These are phyloP conservation scores for Epinotia demarniana DNA, from an alignment of 2,888 invertebrate genomes.

Conservation along the genomic window DNA sequence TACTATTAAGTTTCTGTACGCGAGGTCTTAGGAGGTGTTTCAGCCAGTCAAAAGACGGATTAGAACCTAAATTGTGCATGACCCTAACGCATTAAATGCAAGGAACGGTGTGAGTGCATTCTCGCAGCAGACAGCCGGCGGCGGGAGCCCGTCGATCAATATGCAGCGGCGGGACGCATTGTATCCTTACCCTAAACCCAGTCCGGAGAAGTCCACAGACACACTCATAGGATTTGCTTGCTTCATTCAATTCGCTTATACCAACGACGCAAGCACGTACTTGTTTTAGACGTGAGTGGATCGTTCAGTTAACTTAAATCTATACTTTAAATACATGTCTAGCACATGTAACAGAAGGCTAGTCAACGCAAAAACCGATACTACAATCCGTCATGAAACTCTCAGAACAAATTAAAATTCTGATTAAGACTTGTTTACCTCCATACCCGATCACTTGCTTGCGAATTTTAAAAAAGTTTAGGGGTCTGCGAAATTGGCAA, in stretches of 20 bases:
- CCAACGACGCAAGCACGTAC: slow-evolving; percentile 11
- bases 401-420: too few relatives aligned
- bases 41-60: background rate
- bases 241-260: slow-evolving; percentile 19
- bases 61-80: background rate
- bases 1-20: too few relatives aligned
- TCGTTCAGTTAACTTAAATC: background rate
- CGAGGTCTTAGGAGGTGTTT: background rate
- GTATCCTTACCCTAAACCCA: slow-evolving; percentile 61
- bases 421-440: too few relatives aligned
- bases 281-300: background rate
- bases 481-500: too few relatives aligned
- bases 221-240: slow-evolving; percentile 34
- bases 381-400: too few relatives aligned
- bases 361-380: too few relatives aligned
- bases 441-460: too few relatives aligned
- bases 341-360: too few relatives aligned
- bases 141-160: slow-evolving; percentile 68
- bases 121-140: slow-evolving; percentile 60
- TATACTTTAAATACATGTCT: background rate
- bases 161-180: slow-evolving; percentile 75
- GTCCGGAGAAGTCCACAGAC: slow-evolving; percentile 34
- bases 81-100: slow-evolving; percentile 19
- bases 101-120: slow-evolving; percentile 56
- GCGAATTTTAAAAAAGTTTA: too few relatives aligned